These are phyloP conservation scores for Apteryx mantelli DNA, from an alignment of 2,113 vertebrate genomes.

Conservation along the genomic window DNA sequence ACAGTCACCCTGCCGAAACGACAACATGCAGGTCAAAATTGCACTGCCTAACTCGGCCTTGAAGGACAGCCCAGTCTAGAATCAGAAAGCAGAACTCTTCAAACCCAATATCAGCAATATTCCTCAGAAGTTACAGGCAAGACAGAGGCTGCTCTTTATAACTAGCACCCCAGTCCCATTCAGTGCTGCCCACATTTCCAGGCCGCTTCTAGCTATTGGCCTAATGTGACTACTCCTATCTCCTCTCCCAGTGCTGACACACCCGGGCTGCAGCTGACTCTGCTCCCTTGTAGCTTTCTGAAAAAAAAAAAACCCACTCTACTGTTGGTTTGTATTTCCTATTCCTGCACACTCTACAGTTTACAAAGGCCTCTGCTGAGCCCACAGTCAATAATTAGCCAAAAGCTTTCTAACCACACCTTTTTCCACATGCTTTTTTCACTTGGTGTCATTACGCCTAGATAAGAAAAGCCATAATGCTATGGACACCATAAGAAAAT, in stretches of 20 bases:
- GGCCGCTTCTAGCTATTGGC: no score
- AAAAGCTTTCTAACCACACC: not conserved
- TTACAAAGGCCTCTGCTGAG: not conserved
- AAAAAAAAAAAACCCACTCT: not conserved
- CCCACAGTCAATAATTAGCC: not conserved
- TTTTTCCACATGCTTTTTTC: not conserved
- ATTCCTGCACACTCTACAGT: fast-evolving
- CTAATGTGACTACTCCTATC: not conserved
- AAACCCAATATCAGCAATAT: not conserved
- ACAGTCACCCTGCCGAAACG: not conserved
- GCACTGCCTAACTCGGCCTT: not conserved
- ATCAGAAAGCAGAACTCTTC: not conserved
- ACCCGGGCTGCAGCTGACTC: not conserved
- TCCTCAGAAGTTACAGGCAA: not conserved
- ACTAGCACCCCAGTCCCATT: fast-evolving
- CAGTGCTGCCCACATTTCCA: not conserved
- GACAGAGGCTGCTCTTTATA: not conserved
- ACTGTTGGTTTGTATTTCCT: not conserved
- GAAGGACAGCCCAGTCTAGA: not conserved
- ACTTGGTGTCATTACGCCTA: not conserved
- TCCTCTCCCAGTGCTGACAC: not conserved
- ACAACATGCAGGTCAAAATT: fast-evolving
- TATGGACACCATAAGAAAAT: not conserved
- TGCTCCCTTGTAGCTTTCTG: not conserved
- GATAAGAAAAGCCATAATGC: not conserved